Evolutionary conservation across 2,797 vertebrate species (phyloP), one percentile per base, ranked within the genome.

Genomic region (Remorina albescens): DNA sequence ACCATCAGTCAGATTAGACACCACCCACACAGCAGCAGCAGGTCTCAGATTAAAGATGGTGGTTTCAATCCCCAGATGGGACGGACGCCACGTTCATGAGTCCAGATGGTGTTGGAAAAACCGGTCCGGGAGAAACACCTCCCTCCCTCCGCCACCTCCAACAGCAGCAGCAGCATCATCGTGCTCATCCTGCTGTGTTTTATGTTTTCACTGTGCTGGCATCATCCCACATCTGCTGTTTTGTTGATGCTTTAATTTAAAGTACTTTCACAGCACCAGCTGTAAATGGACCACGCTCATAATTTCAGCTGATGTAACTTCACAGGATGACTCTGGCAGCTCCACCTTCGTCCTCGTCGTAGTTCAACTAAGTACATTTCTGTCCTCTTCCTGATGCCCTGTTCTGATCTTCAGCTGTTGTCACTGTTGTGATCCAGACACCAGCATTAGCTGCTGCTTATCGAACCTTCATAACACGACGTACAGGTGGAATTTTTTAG

Each of bases 51-150:
- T 88, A 87, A 82, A 84, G 63, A 64, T 30, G 59, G 59, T 46
- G 39, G 55, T 66, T 83, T 72, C 50, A 85, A 81, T 87, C 84
- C 73, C 9, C 36, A 60, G 39, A n/a, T 2, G 8, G 63, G 53
- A 34, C 78, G 71, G 80, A 73, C 44, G 71, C 2, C 47, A n/a
- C 32, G 72, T 49, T 57, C 46, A 2, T 15, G 37, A 49, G 63
- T 74, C 78, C 83, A 84, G 86, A 87, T 88, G 90, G 76, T 8
- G 57, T 71, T 23, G 4, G 64, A 71, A 80, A 67, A 62, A 75
- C 55, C 68, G 71, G 42, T 74, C 57, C 36, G 2, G 6, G 2
- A 50, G 41, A 60, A 55, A 2, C 8, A 6, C 44, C 15, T 8
- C 13, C 30, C 15, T n/a, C n/a, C n/a, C n/a, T n/a, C n/a, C n/a